Percentiles rank a stretch among this genome's conserved stretches.
Evolutionary conservation across 2,888 invertebrate genomes (phyloP).

Genomic region (Pollenia griseotomentosa): DNA sequence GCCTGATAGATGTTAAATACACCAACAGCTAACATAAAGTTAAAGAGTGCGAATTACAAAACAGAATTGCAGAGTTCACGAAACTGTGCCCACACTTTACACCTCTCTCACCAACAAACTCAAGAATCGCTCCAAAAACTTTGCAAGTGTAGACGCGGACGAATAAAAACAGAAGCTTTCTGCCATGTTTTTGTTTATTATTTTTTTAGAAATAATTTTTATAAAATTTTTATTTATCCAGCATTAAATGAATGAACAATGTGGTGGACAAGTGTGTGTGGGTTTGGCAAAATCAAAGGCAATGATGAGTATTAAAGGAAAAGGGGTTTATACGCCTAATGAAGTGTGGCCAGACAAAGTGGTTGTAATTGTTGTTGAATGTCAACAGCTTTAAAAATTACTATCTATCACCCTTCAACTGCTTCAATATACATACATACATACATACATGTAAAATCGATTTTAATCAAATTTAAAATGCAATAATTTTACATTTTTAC

Average conservation of each 20-base stretch:
- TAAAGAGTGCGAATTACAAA: too few species aligned
- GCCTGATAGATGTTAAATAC: too few species aligned
- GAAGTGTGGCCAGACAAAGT: conserved; percentile 38
- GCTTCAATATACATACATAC: background rate
- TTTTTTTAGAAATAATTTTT: conserved; percentile 2
- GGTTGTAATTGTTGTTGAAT: conserved; percentile 19
- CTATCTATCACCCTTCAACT: too few species aligned
- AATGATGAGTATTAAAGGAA: background rate
- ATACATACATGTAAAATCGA: background rate
- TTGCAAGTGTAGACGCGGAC: too few species aligned
- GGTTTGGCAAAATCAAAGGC: conserved; percentile 7
- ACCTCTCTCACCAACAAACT: too few species aligned
- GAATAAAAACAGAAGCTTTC: conserved; percentile 25
- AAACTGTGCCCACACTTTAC: too few species aligned
- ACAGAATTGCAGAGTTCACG: too few species aligned
- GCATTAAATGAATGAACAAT: conserved; percentile 14
- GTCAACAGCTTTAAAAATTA: background rate
- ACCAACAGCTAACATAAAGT: too few species aligned
- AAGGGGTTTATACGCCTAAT: conserved; percentile 28
- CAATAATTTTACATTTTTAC: conserved; percentile 29
- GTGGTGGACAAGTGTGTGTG: background rate
- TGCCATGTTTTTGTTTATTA: conserved; percentile 24
- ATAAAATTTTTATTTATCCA: conserved; percentile 16
- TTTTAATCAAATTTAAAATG: background rate
- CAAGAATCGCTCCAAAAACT: too few species aligned